Conservation (phyloP, 2,888 invertebrate genomes). For the Lasiommata megera region DNA sequence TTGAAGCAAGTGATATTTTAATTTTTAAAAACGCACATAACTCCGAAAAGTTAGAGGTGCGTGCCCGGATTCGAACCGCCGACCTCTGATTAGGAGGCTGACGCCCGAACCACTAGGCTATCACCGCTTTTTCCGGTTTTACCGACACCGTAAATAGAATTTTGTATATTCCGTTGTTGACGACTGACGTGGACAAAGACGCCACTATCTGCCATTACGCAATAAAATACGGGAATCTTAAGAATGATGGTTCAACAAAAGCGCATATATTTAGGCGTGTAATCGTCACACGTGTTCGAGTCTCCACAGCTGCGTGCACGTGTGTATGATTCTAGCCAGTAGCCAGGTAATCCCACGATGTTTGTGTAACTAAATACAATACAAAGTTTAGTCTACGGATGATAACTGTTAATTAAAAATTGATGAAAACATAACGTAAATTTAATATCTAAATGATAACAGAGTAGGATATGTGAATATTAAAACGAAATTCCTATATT, state of each 20-base stretch:
- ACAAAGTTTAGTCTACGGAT: no score
- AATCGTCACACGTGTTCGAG: constrained; percentile 54
- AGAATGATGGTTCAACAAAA: constrained; percentile 21
- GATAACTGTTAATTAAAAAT: no score
- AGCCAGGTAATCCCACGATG: constrained; percentile 44
- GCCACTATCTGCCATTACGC: constrained; percentile 8
- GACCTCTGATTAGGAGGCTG: no score
- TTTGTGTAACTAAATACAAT: background rate
- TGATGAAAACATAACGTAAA: no score
- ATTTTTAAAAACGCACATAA: no score
- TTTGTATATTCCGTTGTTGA: background rate
- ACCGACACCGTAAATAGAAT: constrained; percentile 3
- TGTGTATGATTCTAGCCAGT: constrained; percentile 40
- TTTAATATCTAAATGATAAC: no score
- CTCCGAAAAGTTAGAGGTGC: no score
- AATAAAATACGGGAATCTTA: constrained; percentile 29
- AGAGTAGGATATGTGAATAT: no score
- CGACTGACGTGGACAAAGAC: constrained; percentile 1
- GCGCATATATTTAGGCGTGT: constrained; percentile 24
- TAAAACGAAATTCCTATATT: no score
- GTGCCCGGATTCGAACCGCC: no score
- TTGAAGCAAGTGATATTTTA: no score
- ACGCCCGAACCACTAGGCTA: no score
- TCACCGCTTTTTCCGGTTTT: background rate
- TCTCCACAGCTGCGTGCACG: constrained; percentile 67